Base-by-base conservation (phyloP, 2,797 vertebrate genomes). In the Mionectes olivaceus region DNA sequence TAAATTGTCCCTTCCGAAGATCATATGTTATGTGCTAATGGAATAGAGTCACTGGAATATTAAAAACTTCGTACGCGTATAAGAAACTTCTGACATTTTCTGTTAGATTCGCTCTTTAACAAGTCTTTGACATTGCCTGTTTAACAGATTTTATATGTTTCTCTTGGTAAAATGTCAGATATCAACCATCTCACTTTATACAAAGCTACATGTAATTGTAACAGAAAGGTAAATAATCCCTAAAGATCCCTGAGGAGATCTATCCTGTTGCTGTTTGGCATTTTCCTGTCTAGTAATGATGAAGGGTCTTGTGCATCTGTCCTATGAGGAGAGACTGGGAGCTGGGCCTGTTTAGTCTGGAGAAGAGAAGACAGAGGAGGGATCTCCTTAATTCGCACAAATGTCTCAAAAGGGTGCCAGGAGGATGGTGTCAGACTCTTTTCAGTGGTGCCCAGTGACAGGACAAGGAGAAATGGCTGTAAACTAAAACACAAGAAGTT, bases 221-320 rank as follows among this genome's bases (percentile, higher is more conserved):
- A 96, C 47, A 87, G 15, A 65, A 83, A 64, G 49, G 37, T 89
- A 85, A 93, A 91, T 85, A 81, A 68, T 83, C 74, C 53, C 77
- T 73, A 21, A 76, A 82, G 49, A 86, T 85, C 27, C 41, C 16
- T 7, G 16, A 84, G 85, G 64, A 96, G 93, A 85, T 91, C 46
- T 79, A 19, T 65, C n/a, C 59, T 93, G 44, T 65, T 87, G 25
- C 70, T 71, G 25, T 47, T 94, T 88, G 46, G 15, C 83, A 65
- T 92, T 94, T 95, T 25, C 33, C 5, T 73, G 19, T 63, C 77
- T 88, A 71, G 57, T 69, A 94, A 47, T 13, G 7, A 11, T 47
- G 11, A 11, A 35, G 41, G 8, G 13, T 49, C 55, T 55, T 63
- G 22, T 35, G 4, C 32, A 49, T 35, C 55, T 55, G 25, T 35